Evolutionary conservation across 35 echinoderm and acorn worm genomes (phyloP).

Genomic region (Strongylocentrotus purpuratus): DNA sequence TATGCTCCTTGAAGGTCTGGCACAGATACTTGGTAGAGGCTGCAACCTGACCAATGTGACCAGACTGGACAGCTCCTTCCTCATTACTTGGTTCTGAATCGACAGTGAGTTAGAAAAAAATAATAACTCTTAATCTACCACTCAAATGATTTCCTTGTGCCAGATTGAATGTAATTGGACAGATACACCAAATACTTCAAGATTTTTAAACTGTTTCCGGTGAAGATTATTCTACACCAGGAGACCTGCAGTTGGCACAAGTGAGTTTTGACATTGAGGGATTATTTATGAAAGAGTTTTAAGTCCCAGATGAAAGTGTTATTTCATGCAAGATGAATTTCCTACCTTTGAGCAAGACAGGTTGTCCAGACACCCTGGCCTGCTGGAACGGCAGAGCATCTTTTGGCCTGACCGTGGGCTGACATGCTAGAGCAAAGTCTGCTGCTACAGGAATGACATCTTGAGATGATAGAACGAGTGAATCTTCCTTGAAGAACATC

Average conservation of each 20-base stretch:
- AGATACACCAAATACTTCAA: too few species aligned
- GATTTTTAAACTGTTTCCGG: too few species aligned
- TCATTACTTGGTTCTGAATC: not conserved
- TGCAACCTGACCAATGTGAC: not conserved
- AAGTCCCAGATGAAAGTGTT: too few species aligned
- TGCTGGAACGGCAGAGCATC: slow-evolving; percentile 45
- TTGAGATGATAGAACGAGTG: slow-evolving; percentile 72
- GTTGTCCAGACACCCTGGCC: slow-evolving; percentile 30
- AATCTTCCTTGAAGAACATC: slow-evolving; percentile 83
- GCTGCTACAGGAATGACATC: slow-evolving; percentile 60
- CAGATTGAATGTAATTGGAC: too few species aligned
- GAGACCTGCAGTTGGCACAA: too few species aligned
- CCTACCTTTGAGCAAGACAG: not conserved
- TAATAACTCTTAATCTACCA: too few species aligned
- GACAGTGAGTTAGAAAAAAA: not conserved
- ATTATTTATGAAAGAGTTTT: too few species aligned
- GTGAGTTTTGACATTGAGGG: too few species aligned
- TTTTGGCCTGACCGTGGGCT: slow-evolving; percentile 48
- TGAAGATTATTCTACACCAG: too few species aligned
- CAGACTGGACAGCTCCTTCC: not conserved
- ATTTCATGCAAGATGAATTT: too few species aligned
- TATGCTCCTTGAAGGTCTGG: slow-evolving; percentile 67
- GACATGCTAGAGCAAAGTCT: slow-evolving; percentile 64
- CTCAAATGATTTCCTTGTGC: too few species aligned
- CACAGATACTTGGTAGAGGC: slow-evolving; percentile 54